phyloP scores from a whole-genome alignment of 2,113 vertebrate genomes.

The Platysteira castanea region DNA sequence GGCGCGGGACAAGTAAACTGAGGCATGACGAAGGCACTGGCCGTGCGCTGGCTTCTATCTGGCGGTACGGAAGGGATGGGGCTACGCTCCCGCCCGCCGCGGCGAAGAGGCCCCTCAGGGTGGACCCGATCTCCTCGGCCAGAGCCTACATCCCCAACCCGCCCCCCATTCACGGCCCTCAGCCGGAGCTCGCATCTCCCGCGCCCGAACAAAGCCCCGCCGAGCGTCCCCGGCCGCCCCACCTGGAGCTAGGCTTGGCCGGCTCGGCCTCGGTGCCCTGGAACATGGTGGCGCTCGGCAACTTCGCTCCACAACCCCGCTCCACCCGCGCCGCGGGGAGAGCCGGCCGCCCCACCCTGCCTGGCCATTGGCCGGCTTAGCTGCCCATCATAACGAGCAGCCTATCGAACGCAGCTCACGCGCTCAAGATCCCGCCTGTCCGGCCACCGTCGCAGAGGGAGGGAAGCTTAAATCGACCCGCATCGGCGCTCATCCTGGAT shows the following conservation, averaged over 20 bases:
- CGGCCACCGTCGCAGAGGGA: neutral
- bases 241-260: slow-evolving; percentile 83
- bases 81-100: no score
- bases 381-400: neutral
- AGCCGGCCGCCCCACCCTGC: neutral
- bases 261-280: slow-evolving; percentile 70
- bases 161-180: neutral
- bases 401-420: neutral
- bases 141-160: no score
- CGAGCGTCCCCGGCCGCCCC: fast-evolving
- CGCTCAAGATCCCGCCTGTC: fast-evolving
- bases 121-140: neutral
- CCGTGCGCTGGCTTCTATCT: fast-evolving
- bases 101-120: neutral
- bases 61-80: no score
- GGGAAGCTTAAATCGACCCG: neutral
- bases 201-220: neutral
- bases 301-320: fast-evolving
- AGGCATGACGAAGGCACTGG: neutral
- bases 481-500: fast-evolving
- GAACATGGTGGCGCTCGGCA: slow-evolving; percentile 73
- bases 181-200: neutral
- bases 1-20: neutral
- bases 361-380: fast-evolving
- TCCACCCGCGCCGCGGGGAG: neutral